Evolutionary conservation across 2,113 vertebrate genomes (phyloP), one percentile per base, ranked within the genome.

Genomic region (Nicator chloris): DNA sequence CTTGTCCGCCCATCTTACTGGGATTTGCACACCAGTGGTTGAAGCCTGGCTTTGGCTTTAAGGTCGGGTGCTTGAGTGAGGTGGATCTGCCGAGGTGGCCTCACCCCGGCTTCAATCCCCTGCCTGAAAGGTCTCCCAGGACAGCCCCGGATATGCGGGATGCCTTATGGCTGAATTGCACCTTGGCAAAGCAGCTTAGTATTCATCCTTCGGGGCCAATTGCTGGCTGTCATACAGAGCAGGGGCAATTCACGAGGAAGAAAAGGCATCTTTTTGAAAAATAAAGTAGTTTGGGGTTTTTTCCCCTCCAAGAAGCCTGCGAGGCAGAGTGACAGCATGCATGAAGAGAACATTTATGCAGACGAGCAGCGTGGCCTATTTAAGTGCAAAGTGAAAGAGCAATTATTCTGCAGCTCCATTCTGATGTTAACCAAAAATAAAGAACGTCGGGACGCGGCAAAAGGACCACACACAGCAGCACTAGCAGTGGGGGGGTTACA

Each of bases 381-480:
- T 95, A 91, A 86, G 85, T 73, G 66, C 54, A 50, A 85, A 92
- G 75, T 91, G 93, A 95, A 95, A 91, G 83, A 93, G 77, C 82
- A 60, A 85, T 93, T 96, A 96, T 92, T 90, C 83, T 12, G 4
- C 84, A 94, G 86, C 80, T 88, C 90, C 78, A 56, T 91, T 96
- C 88, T 93, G 86, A 78, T 82, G 89, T 44, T 87, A 87, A 71
- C 70, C 65, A 59, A 96, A 96, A 93, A 50, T 35, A 90, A 91
- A 85, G 82, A 82, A 49, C 3, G 45, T 53, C 15, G 3, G 66
- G 66, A 44, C 63, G 82, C 5, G 0, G 75, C 63, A 40, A 26
- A 69, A 77, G 82, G 96, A 93, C 93, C 93, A 95, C 95, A 95
- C 71, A 17, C 91, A 94, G 77, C 3, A 2, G 84, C 63, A 6